A percentile compares a stretch with the other conserved stretches of the same genome.
Conservation (phyloP, 2,797 vertebrate genomes). For the Taeniopygia guttata region DNA sequence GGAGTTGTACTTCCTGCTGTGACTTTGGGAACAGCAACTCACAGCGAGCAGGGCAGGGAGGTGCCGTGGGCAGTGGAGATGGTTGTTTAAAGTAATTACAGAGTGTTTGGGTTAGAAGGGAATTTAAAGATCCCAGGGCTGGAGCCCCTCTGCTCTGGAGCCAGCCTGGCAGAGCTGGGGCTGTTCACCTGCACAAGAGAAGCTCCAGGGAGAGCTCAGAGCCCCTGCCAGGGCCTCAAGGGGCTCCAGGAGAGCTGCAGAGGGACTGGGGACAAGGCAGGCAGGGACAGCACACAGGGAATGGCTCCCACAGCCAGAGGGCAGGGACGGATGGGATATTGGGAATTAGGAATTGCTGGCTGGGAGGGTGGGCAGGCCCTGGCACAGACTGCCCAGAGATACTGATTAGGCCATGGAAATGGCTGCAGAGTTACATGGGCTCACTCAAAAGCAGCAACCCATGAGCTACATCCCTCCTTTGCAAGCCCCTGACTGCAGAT, state of each 20-base stretch:
- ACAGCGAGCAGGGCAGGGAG: background rate
- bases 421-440: background rate
- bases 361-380: background rate
- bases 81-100: background rate
- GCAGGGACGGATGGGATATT: rapidly evolving
- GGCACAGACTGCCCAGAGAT: background rate
- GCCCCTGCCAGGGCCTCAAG: background rate
- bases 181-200: background rate
- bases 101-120: background rate
- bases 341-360: background rate
- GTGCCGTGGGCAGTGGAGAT: background rate
- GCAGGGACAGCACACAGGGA: background rate
- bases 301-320: background rate
- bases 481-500: background rate
- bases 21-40: rapidly evolving
- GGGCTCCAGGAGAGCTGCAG: background rate
- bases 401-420: background rate
- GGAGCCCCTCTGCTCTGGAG: background rate
- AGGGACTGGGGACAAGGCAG: background rate
- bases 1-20: background rate
- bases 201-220: background rate
- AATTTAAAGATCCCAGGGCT: background rate
- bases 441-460: background rate
- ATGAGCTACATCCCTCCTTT: background rate
- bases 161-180: background rate